A percentile compares a stretch with the other conserved stretches of the same genome.
Evolutionary conservation across 2,888 invertebrate genomes (phyloP).

Genomic region (Tenthredo mesomela): DNA sequence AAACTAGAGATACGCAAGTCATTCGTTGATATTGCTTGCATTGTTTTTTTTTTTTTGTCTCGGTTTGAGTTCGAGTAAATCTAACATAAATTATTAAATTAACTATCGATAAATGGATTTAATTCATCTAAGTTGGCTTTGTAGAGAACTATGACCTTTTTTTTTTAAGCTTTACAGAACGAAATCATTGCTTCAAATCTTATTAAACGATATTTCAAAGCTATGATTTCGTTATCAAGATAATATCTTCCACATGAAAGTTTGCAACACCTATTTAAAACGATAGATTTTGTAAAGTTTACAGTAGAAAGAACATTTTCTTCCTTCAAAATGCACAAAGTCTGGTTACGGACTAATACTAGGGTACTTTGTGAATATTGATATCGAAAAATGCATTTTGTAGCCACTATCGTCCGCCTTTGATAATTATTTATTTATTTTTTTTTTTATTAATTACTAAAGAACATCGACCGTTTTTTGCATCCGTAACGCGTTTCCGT

Average conservation of each 20-base stretch:
- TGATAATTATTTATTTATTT: constrained; percentile 28
- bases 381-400: constrained; percentile 47
- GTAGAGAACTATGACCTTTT: constrained; percentile 49
- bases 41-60: constrained; percentile 53
- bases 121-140: constrained; percentile 46
- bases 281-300: constrained; percentile 68
- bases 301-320: constrained; percentile 48
- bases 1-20: constrained; percentile 61
- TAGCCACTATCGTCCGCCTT: constrained; percentile 45
- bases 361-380: constrained; percentile 49
- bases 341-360: constrained; percentile 42
- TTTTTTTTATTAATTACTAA: constrained; percentile 63
- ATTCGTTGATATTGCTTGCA: constrained; percentile 67
- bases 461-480: constrained; percentile 52
- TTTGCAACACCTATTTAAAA: constrained; percentile 70
- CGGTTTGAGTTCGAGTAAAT: constrained; percentile 40
- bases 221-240: constrained; percentile 38
- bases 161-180: constrained; percentile 35
- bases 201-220: constrained; percentile 21
- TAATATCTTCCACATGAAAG: constrained; percentile 61
- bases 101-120: constrained; percentile 47
- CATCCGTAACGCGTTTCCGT: constrained; percentile 56
- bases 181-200: constrained; percentile 41
- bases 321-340: constrained; percentile 46
- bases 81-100: constrained; percentile 52